Base-by-base conservation (phyloP, 2,888 invertebrate genomes). In the Formica aserva region DNA sequence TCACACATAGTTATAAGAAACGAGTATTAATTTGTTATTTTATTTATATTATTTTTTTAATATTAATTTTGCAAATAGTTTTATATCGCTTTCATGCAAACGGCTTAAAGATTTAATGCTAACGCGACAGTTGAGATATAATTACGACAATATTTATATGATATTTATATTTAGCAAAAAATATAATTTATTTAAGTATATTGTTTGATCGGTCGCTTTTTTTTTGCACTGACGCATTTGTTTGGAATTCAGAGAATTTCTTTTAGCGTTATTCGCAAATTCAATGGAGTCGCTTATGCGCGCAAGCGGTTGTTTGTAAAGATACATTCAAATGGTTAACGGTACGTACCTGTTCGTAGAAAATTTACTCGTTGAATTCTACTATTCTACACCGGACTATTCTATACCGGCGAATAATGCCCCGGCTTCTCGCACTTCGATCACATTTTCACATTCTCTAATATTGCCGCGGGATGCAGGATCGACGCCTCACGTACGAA, bases 401-500 rank as follows among this genome's bases (percentile, higher is more conserved):
- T 67, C 69, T 57, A 52, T n/a, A 77, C 55, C 77, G 41, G 35
- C 72, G 22, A 48, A 29, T 52, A 62, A 81, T 71, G 57, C 38
- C 63, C 62, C 38, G 29, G 55, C 62, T 57, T 52, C 62, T 63
- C 45, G 63, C 11, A 22, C 66, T 45, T 67, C 45, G 57, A 32
- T 52, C n/a, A 52, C 63, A 6, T 41, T 63, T 18, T 52, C 63
- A 35, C 63, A 52, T 38, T 62, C 62, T 22, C 9, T 2, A 35
- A 52, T 52, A 52, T 15, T 32, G 9, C 22, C 29, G 65, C 13
- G 72, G 48, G 65, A 62, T 78, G 76, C 69, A 83, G 18, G 35
- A 72, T 48, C 52, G 48, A n/a, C n/a, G 57, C 60, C 8, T 65
- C 65, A 77, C 80, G 76, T 89, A 87, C 85, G 80, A 84, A 85